These are phyloP conservation scores for Emys orbicularis DNA, from an alignment of 2,797 vertebrate genomes.

Conservation along the genomic window DNA sequence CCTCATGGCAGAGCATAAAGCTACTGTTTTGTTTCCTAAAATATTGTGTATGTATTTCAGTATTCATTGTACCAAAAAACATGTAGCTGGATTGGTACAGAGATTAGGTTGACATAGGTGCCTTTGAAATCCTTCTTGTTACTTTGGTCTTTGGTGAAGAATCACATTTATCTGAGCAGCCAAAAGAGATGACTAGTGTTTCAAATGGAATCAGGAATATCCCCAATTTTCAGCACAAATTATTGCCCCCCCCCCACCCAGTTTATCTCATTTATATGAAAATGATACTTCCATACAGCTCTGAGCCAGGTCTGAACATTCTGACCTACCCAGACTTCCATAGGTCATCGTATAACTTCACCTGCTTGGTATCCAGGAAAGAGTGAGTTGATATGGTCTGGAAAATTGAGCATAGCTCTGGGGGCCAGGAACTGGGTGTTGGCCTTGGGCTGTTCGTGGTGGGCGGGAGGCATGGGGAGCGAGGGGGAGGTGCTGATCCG, in stretches of 20 bases:
- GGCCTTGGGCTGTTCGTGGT: accelerated
- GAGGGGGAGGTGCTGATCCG: no score
- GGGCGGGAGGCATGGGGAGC: no score
- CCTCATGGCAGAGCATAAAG: neutral
- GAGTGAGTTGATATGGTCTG: neutral
- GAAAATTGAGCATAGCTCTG: neutral
- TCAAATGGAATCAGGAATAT: neutral
- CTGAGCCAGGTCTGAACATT: neutral
- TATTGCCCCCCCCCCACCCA: neutral
- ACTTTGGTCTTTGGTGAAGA: neutral
- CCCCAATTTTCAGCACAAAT: neutral
- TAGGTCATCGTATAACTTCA: neutral
- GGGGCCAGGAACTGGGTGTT: neutral
- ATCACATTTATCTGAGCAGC: neutral
- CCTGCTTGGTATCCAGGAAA: neutral
- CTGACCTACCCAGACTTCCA: neutral
- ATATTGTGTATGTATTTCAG: neutral
- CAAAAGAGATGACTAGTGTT: neutral
- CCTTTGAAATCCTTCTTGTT: neutral
- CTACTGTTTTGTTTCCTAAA: constrained; percentile 29
- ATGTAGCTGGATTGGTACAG: constrained; percentile 20
- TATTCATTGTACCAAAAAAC: constrained; percentile 25
- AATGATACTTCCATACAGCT: neutral
- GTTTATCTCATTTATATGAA: neutral
- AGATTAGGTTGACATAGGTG: constrained; percentile 52